These are phyloP conservation scores for Sarcoramphus papa DNA, from an alignment of 2,797 vertebrate species.

Conservation along the genomic window DNA sequence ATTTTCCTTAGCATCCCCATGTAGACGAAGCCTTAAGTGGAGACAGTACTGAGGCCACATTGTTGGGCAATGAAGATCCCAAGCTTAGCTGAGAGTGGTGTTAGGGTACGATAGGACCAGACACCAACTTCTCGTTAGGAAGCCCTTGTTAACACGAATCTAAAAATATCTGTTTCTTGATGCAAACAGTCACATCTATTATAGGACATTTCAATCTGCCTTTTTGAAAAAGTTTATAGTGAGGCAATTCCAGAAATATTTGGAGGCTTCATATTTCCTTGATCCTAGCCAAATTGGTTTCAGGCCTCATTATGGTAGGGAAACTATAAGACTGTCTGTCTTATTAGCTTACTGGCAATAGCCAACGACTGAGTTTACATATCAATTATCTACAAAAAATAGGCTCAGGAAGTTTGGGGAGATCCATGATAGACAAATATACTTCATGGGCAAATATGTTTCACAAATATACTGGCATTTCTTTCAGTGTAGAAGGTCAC, in stretches of 20 bases:
- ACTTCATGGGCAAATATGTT: not conserved
- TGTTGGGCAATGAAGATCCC: not conserved
- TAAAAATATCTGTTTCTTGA: conserved; percentile 34
- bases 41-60: not conserved
- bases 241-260: conserved; percentile 65
- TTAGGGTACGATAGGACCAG: not conserved
- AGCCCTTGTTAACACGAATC: not conserved
- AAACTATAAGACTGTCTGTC: conserved; percentile 21
- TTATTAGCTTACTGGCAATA: conserved; percentile 12
- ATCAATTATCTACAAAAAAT: not conserved
- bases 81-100: not conserved
- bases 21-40: not conserved
- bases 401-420: not conserved
- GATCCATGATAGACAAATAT: not conserved
- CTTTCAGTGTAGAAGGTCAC: not conserved
- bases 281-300: conserved; percentile 54
- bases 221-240: conserved; percentile 45
- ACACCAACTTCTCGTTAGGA: not conserved
- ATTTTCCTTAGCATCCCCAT: not conserved
- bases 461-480: not conserved
- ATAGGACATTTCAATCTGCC: conserved; percentile 41
- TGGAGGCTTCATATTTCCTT: conserved; percentile 62
- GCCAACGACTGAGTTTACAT: not conserved
- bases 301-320: conserved; percentile 47
- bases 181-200: conserved; percentile 43